A percentile compares a stretch with the other conserved stretches of the same genome.
These are phyloP conservation scores for Nephila pilipes DNA, from an alignment of 1,140 invertebrate genomes.

Conservation along the genomic window DNA sequence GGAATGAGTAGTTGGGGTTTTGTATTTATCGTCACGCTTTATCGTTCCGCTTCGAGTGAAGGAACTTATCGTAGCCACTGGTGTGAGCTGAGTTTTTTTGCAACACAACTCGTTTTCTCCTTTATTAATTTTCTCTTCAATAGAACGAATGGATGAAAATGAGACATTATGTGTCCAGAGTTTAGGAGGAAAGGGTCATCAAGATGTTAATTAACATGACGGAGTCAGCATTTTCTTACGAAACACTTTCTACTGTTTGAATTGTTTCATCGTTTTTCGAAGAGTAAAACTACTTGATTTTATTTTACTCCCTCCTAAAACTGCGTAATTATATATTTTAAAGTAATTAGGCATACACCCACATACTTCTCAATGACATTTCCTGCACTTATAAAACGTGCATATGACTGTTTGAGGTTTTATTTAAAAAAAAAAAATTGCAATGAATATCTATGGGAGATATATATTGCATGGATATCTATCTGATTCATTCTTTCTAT, in stretches of 20 bases:
- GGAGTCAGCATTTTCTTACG: not conserved
- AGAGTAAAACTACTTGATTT: not conserved
- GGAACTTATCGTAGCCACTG: constrained; percentile 2
- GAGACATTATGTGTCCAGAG: not conserved
- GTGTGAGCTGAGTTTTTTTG: not conserved
- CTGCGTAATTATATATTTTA: no score
- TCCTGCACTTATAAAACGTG: no score
- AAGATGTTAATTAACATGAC: not conserved
- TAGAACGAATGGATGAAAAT: not conserved
- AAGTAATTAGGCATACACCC: no score
- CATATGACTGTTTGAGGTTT: no score
- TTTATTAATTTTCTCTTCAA: constrained; percentile 2
- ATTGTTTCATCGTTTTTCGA: not conserved
- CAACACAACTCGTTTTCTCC: not conserved
- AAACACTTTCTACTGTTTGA: not conserved
- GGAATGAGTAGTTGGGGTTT: not conserved
- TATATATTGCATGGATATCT: no score
- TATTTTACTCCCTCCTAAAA: no score
- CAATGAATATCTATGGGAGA: no score
- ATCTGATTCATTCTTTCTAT: no score
- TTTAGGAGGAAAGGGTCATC: not conserved
- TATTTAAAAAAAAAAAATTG: no score
- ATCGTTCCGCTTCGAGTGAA: not conserved
- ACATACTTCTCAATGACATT: no score
- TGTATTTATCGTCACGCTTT: constrained; percentile 28